A percentile compares a stretch with the other conserved stretches of the same genome.
Conservation (phyloP, 2,113 vertebrate genomes). For the Quiscalus mexicanus region DNA sequence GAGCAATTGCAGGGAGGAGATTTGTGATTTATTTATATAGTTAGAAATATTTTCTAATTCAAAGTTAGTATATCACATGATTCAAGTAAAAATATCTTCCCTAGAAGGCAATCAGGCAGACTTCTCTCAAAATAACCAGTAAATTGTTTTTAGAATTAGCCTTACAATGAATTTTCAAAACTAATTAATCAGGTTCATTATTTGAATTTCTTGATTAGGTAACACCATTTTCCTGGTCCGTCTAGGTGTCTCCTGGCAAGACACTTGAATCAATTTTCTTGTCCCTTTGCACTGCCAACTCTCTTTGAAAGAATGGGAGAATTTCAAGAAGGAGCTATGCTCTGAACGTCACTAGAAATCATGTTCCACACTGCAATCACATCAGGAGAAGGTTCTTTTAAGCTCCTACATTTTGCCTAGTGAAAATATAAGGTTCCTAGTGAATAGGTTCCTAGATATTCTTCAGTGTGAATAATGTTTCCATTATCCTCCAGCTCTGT, state of each 20-base stretch:
- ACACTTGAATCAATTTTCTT: not conserved
- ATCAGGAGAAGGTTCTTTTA: not conserved
- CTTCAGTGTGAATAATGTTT: not conserved
- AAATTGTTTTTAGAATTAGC: not conserved
- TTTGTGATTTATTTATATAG: not conserved
- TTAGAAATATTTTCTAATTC: not conserved
- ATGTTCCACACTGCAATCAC: not conserved
- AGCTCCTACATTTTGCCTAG: not conserved
- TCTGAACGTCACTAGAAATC: not conserved
- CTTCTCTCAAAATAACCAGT: not conserved
- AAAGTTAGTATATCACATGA: not conserved
- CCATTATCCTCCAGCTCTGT: not conserved
- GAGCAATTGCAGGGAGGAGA: not conserved
- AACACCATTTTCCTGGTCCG: not conserved
- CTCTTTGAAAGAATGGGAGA: not conserved
- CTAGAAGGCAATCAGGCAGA: not conserved
- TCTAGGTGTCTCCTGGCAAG: not conserved
- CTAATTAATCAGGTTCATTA: not conserved
- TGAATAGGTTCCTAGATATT: not conserved
- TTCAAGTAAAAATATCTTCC: not conserved
- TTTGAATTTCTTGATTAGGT: not conserved
- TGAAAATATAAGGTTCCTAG: not conserved
- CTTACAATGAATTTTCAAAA: not conserved
- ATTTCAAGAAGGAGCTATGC: not conserved
- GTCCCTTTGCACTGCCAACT: not conserved